These are phyloP conservation scores for Craseonycteris thonglongyai DNA, from an alignment of 2,113 vertebrate genomes.

Conservation along the genomic window DNA sequence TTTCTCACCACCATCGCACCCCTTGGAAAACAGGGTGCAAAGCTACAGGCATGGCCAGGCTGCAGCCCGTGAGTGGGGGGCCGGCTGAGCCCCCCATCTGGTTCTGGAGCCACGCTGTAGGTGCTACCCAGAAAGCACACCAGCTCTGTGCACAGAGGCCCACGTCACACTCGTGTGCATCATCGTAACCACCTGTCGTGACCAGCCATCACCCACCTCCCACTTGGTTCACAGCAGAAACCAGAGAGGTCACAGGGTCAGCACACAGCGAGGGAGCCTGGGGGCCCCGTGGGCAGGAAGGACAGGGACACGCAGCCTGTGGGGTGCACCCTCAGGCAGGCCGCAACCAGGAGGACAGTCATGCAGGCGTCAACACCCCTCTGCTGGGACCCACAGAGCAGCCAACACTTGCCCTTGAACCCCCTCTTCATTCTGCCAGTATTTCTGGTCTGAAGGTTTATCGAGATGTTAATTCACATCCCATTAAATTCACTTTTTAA, in stretches of 20 bases:
- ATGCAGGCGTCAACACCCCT: too few relatives aligned
- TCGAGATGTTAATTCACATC: background rate
- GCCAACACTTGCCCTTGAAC: too few relatives aligned
- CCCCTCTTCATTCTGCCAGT: fast-evolving
- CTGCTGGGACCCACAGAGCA: background rate
- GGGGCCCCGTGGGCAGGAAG: background rate
- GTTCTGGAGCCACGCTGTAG: background rate
- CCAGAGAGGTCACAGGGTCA: background rate
- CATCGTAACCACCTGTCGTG: too few relatives aligned
- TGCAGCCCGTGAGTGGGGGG: fast-evolving
- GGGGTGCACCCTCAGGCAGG: fast-evolving
- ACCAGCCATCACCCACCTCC: fast-evolving
- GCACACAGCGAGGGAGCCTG: too few relatives aligned
- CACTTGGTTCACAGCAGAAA: background rate
- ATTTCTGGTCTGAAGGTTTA: background rate
- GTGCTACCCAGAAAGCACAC: background rate
- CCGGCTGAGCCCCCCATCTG: background rate
- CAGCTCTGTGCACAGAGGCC: background rate
- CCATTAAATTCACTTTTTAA: background rate
- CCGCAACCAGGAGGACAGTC: too few relatives aligned
- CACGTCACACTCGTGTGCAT: too few relatives aligned
- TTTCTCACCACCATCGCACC: fast-evolving
- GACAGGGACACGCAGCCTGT: fast-evolving
- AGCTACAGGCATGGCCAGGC: fast-evolving
- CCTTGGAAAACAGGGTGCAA: background rate